phyloP scores from a whole-genome alignment of 30 jellyfish, hydroid and myxozoan genomes.

The Turritopsis dohrnii region DNA sequence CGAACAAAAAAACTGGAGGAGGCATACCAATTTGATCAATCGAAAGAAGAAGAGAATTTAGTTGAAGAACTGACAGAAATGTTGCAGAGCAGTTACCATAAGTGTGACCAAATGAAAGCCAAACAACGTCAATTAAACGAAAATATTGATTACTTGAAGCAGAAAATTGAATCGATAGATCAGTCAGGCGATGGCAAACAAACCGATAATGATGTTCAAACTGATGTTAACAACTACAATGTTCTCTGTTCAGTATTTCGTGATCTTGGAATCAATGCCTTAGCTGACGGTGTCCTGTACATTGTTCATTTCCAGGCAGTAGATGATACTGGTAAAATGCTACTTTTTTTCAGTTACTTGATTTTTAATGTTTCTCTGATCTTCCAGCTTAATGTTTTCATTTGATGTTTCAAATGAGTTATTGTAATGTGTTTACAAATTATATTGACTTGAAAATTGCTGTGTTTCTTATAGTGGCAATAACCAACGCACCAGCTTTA shows the following conservation, averaged over 20 bases:
- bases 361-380: not conserved
- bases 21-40: not conserved
- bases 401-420: too few relatives aligned
- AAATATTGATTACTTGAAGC: not conserved
- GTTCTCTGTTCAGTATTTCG: not conserved
- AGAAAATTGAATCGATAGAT: not conserved
- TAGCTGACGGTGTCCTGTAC: not conserved
- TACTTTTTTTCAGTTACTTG: too few relatives aligned
- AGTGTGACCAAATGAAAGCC: not conserved
- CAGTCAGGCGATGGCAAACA: not conserved
- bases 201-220: not conserved
- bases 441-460: too few relatives aligned
- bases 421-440: too few relatives aligned
- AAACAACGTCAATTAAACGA: not conserved
- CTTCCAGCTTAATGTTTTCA: not conserved
- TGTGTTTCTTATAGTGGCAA: not conserved
- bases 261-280: not conserved
- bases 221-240: not conserved
- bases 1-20: constrained; percentile 1
- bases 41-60: constrained; percentile 11
- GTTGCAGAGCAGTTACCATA: constrained; percentile 10
- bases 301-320: constrained; percentile 6
- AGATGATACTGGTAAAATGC: not conserved
- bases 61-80: constrained; percentile 6
- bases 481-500: not conserved